Evolutionary conservation across 1,140 invertebrate genomes (phyloP), one percentile per base, ranked within the genome.

Genomic region (Papilio dardanus): DNA sequence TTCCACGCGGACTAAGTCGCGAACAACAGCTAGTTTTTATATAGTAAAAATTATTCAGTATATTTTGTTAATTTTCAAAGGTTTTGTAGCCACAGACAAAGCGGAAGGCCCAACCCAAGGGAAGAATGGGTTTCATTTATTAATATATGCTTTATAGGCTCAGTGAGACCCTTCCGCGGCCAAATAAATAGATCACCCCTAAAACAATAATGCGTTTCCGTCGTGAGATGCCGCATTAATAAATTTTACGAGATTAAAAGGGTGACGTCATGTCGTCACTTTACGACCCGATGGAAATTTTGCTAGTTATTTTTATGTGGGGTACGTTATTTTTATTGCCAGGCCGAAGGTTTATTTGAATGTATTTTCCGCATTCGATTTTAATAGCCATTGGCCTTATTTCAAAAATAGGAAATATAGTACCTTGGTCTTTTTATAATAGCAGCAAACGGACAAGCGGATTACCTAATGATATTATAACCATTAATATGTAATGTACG

Each of bases 231-330:
- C n/a, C 28, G 46, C 71, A 73, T 73, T 73, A 73, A 73, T 73
- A 73, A 73, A 73, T 73, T 73, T 73, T 73, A 73, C 71, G 71
- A 73, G 71, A 73, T 73, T 73, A 73, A 73, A 73, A 54, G 71
- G 42, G 71, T 73, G 71, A 54, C 71, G 71, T 40, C 35, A 73
- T 73, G 46, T 33, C 46, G 16, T 54, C 42, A 54, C 71, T 73
- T 73, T 73, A 73, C 46, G 71, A 54, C 46, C 71, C 71, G 28
- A 73, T 58, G 71, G 71, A 73, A 73, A 73, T 73, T 73, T 58
- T 50, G 71, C 71, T 73, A 73, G 71, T 73, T 73, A 73, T 73
- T 73, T 73, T 73, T 73, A 73, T 73, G 50, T 21, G 46, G 71
- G n/a, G 71, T 54, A 69, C 71, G 71, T 58, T 54, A 73, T 73